phyloP scores from a whole-genome alignment of 2,797 vertebrate species.

The Nyctalus aviator region DNA sequence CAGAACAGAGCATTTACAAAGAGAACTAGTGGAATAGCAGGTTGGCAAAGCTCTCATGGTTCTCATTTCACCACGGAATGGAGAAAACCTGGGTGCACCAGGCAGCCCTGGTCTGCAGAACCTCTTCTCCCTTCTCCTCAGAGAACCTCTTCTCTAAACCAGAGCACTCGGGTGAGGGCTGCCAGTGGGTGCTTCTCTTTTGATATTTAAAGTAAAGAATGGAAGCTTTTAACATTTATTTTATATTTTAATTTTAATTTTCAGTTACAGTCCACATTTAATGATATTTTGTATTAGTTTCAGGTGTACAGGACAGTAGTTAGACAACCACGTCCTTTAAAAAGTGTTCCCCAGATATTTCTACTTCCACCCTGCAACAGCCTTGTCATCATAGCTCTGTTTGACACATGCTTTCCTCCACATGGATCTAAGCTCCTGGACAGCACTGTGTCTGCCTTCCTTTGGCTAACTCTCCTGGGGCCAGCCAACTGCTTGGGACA shows the following conservation, averaged over 20 bases:
- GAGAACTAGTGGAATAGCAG: not conserved
- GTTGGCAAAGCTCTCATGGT: not conserved
- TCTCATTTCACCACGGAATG: not conserved
- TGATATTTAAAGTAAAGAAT: not conserved
- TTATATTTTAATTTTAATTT: not conserved
- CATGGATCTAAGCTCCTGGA: not conserved
- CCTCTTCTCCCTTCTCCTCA: too few relatives aligned
- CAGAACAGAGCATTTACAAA: not conserved
- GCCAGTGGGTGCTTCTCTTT: not conserved
- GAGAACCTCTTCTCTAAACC: not conserved
- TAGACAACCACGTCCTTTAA: not conserved
- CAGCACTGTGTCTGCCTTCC: not conserved
- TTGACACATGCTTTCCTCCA: not conserved
- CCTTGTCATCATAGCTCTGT: not conserved
- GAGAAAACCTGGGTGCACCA: not conserved
- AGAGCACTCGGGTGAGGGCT: not conserved
- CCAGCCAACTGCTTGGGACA: not conserved
- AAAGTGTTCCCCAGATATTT: not conserved
- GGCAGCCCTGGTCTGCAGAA: not conserved
- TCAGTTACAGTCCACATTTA: not conserved
- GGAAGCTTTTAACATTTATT: not conserved
- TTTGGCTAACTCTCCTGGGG: not conserved
- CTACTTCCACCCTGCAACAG: not conserved
- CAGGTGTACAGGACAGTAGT: not conserved
- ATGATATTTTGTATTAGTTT: not conserved